Evolutionary conservation across 64 coral and sea anemone genomes (phyloP), one percentile per base, ranked within the genome.

Genomic region (Actinia equina): DNA sequence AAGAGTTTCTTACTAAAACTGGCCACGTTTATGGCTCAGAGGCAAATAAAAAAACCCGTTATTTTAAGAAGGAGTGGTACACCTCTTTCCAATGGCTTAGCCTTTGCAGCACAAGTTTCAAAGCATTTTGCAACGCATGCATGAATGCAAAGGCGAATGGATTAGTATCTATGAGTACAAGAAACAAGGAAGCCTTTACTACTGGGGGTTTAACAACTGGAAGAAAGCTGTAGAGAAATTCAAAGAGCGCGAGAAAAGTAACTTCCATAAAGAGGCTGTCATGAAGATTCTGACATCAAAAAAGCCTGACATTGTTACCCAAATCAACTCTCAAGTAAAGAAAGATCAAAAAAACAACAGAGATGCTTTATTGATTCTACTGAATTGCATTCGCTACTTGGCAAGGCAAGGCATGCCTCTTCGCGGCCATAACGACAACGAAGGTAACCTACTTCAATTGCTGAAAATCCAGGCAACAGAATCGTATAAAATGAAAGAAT

Each of bases 101-200:
- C 82, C 82, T 84, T 26, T 84, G 82, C 82, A 84, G 82, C 54
- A 85, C 52, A 42, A 85, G 54, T 53, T 85, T 60, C 26, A 85
- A 85, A 85, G 83, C 83, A 85, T 85, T 85, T 85, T 85, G 83
- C 22, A 85, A 53, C 83, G 8, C 42, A 60, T 85, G 56, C 60
- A 85, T 85, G 83, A 85, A 85, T 60, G 83, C 83, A 27, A 85
- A 85, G 83, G 60, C 17, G 83, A 84, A 61, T 18, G 83, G 83
- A 85, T 85, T 85, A 54, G 17, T 85, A 19, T 60, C 83, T 61
- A 61, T 85, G n/a, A 85, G 83, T 85, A 85, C 25, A 26, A 70
- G 76, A 69, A 77, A 16, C n/a, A n/a, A 71, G n/a, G 20, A 70
- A 22, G 65, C 65, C n/a, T 26, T 70, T 22, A 70, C 23, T 25